Evolutionary conservation across 2,888 invertebrate genomes (phyloP).

Genomic region (Spodoptera picta): DNA sequence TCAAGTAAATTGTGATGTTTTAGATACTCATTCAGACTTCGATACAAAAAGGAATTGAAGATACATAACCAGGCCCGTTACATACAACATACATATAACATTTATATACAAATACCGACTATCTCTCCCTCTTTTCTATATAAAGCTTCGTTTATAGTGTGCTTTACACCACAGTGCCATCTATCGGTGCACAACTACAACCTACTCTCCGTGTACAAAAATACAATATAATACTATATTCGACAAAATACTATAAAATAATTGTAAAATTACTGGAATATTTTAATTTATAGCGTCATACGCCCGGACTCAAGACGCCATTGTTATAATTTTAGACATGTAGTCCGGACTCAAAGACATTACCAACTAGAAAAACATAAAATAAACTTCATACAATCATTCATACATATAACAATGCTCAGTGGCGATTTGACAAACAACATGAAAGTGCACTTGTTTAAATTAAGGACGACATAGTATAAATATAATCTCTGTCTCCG

Average conservation of each 20-base stretch:
- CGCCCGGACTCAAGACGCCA: not conserved
- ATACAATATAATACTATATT: slow-evolving; percentile 13
- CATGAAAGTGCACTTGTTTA: no score
- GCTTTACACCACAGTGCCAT: slow-evolving; percentile 1
- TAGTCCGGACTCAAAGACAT: slow-evolving; percentile 7
- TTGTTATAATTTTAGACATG: not conserved
- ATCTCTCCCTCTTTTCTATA: no score
- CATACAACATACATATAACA: no score
- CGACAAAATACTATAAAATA: slow-evolving; percentile 8
- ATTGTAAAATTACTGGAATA: slow-evolving; percentile 15
- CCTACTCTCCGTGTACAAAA: not conserved
- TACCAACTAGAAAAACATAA: slow-evolving; percentile 33
- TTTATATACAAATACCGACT: no score
- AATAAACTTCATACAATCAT: slow-evolving; percentile 13
- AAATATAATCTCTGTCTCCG: no score
- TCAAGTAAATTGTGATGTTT: slow-evolving; percentile 13
- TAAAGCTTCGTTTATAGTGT: no score
- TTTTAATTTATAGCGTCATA: no score
- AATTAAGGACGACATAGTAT: no score
- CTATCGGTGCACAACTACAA: slow-evolving; percentile 4
- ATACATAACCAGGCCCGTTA: not conserved
- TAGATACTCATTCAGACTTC: not conserved
- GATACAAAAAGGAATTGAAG: no score
- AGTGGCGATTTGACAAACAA: no score
- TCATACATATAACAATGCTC: not conserved